Conservation (phyloP, 2,113 vertebrate genomes). For the Mixornis gularis region DNA sequence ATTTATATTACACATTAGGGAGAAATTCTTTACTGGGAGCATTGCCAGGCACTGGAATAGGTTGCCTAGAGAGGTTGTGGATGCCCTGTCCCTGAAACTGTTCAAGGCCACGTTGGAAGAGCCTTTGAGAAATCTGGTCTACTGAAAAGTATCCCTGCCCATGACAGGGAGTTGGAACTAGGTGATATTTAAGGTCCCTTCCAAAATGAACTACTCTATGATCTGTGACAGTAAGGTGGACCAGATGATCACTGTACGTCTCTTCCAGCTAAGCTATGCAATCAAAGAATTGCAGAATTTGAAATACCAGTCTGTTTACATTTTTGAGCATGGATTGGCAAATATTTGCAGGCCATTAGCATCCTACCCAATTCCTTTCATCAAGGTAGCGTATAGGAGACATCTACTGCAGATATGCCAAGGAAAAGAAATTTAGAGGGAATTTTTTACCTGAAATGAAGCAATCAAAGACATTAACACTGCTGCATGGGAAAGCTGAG, state of each 20-base stretch:
- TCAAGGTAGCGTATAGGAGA: not conserved
- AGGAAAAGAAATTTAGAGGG: not conserved
- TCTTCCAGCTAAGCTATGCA: not conserved
- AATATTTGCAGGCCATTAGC: not conserved
- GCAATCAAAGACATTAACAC: not conserved
- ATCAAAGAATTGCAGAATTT: not conserved
- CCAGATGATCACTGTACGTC: not conserved
- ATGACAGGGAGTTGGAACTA: accelerated
- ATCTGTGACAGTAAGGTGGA: not conserved
- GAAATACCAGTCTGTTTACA: not conserved
- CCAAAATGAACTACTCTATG: not conserved
- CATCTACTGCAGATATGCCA: not conserved
- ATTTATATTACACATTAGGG: not conserved
- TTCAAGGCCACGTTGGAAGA: not conserved
- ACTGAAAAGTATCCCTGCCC: not conserved
- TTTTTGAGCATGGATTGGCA: not conserved
- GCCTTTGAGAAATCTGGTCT: not conserved
- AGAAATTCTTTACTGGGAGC: not conserved
- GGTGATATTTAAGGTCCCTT: not conserved
- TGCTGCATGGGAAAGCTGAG: not conserved
- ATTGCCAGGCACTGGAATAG: not conserved
- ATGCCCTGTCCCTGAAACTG: not conserved
- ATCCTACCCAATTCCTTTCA: not conserved
- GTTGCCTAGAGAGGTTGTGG: not conserved
- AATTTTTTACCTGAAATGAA: not conserved